Conservation (phyloP, 2,888 invertebrate genomes). For the Melanostoma mellinum region DNA sequence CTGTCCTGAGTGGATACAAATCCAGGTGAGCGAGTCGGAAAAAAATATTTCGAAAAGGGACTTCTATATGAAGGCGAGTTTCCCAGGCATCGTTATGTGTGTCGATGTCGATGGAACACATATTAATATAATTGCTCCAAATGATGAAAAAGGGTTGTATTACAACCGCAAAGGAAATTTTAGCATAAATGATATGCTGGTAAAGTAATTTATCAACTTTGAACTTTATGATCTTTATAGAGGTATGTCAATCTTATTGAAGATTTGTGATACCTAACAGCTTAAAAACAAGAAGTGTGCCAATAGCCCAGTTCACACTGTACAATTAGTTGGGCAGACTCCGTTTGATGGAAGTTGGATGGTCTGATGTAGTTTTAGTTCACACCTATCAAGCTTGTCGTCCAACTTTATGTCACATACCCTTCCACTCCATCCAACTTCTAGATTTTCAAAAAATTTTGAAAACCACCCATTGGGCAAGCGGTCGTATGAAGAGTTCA, state of each 20-base stretch:
- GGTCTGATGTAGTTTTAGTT: too few species aligned
- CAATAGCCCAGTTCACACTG: too few species aligned
- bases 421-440: too few species aligned
- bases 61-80: conserved; percentile 12
- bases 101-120: too few species aligned
- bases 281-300: conserved; percentile 6
- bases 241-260: neutral
- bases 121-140: conserved; percentile 10
- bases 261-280: conserved; percentile 24
- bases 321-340: too few species aligned
- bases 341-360: too few species aligned
- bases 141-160: conserved; percentile 15
- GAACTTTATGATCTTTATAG: neutral
- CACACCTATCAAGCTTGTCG: too few species aligned
- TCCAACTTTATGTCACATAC: too few species aligned
- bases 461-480: too few species aligned
- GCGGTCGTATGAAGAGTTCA: too few species aligned
- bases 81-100: conserved; percentile 14
- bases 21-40: neutral
- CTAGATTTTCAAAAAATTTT: too few species aligned
- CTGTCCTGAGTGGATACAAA: neutral
- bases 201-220: conserved; percentile 17
- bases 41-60: neutral
- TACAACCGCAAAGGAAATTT: conserved; percentile 26
- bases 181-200: conserved; percentile 16